Evolutionary conservation across 2,113 vertebrate genomes (phyloP).

Genomic region (Glareola pratincola): DNA sequence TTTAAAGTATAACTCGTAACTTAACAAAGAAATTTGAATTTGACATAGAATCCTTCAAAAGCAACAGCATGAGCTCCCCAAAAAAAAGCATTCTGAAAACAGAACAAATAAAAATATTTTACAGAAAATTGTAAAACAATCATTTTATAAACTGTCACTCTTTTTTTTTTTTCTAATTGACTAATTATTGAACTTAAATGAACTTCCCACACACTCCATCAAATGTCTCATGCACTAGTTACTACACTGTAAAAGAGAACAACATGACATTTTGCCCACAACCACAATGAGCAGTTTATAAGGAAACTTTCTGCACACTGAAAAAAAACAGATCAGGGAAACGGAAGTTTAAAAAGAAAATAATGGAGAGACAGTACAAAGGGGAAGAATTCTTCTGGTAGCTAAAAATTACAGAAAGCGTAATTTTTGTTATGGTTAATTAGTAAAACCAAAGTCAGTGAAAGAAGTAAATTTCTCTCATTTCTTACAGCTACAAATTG

Average conservation of each 20-base stretch:
- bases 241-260: not conserved
- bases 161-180: not conserved
- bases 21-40: not conserved
- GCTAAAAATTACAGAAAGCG: not conserved
- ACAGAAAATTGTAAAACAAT: not conserved
- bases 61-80: not conserved
- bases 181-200: not conserved
- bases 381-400: not conserved
- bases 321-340: not conserved
- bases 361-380: not conserved
- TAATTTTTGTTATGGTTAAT: fast-evolving
- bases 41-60: not conserved
- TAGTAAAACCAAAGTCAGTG: not conserved
- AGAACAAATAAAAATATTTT: not conserved
- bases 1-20: not conserved
- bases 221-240: not conserved
- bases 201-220: not conserved
- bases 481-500: not conserved
- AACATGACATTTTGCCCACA: not conserved
- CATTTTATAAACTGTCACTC: not conserved
- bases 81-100: not conserved
- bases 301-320: not conserved
- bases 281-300: not conserved
- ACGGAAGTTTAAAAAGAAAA: not conserved
- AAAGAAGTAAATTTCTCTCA: not conserved